Evolutionary conservation across 1,140 invertebrate species (phyloP).

Genomic region (Bombus superbus): DNA sequence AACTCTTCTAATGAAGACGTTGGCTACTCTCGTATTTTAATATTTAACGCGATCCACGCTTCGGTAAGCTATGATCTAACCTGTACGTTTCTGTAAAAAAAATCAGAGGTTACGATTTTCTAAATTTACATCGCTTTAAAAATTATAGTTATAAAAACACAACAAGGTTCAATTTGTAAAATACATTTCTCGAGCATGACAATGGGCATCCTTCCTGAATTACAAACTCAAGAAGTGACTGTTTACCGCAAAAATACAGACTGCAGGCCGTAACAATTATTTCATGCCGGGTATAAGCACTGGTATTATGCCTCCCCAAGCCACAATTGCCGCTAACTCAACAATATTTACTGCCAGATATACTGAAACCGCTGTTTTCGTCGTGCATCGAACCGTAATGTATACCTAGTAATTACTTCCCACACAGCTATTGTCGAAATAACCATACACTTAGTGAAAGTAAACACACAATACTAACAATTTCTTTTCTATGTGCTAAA

Average conservation of each 20-base stretch:
- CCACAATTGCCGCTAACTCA: constrained; percentile 61
- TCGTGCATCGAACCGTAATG: constrained; percentile 57
- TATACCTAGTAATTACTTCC: constrained; percentile 58
- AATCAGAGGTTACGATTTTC: not conserved
- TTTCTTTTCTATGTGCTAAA: constrained; percentile 39
- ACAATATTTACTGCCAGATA: constrained; percentile 58
- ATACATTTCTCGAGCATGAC: not conserved
- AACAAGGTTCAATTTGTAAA: constrained; percentile 15
- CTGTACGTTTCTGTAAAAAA: not conserved
- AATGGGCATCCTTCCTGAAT: constrained; percentile 31
- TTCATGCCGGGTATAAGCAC: constrained; percentile 48
- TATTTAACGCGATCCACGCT: no score
- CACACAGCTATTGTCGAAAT: constrained; percentile 49
- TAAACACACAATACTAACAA: constrained; percentile 44
- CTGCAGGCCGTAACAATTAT: constrained; percentile 58
- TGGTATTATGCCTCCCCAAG: constrained; percentile 43
- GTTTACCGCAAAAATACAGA: constrained; percentile 41
- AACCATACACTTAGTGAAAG: constrained; percentile 60
- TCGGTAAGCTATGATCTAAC: no score
- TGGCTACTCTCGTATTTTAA: no score
- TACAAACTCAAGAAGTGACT: constrained; percentile 12
- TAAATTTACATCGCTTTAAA: not conserved
- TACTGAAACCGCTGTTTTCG: constrained; percentile 49
- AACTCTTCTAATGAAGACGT: no score
- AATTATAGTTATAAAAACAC: not conserved